phyloP scores from a whole-genome alignment of 2,888 invertebrate species.

The Drosophila algonquin region DNA sequence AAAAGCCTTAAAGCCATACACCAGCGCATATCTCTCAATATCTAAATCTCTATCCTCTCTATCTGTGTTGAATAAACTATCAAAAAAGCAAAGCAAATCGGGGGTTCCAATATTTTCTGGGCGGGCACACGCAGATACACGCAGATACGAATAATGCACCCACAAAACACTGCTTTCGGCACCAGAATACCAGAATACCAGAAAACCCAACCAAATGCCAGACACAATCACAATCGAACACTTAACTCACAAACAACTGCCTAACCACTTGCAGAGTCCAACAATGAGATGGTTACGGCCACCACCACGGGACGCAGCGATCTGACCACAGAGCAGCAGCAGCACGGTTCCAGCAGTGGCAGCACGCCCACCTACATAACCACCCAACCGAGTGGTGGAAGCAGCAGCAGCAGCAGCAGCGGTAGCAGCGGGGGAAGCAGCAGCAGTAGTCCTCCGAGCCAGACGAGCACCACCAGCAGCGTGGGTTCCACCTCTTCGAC shows the following conservation, averaged over 20 bases:
- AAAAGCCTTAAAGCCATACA: conserved; percentile 20
- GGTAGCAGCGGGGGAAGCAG: conserved; percentile 50
- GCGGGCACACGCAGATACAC: conserved; percentile 20
- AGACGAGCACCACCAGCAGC: conserved; percentile 54
- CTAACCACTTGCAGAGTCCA: conserved; percentile 76
- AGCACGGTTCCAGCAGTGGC: conserved; percentile 69
- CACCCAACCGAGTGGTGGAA: conserved; percentile 58
- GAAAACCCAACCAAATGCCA: conserved; percentile 1
- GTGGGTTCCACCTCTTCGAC: conserved; percentile 52
- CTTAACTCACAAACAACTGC: conserved; percentile 52
- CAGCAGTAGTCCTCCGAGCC: conserved; percentile 42
- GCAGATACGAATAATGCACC: not conserved
- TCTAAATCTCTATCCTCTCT: conserved; percentile 52
- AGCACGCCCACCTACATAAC: conserved; percentile 73
- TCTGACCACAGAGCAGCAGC: conserved; percentile 85
- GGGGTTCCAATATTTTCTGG: conserved; percentile 44
- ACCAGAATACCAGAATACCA: conserved; percentile 21
- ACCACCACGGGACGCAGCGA: conserved; percentile 77
- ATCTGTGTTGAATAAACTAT: conserved; percentile 71
- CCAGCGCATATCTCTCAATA: conserved; percentile 31
- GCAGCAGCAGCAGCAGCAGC: conserved; percentile 55
- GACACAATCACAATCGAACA: conserved; percentile 17
- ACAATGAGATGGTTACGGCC: conserved; percentile 73
- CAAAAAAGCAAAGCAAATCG: conserved; percentile 49
- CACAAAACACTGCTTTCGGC: conserved; percentile 12